phyloP scores from a whole-genome alignment of 37 sponge, comb jelly and placozoan species.

The Spongilla lacustris region DNA sequence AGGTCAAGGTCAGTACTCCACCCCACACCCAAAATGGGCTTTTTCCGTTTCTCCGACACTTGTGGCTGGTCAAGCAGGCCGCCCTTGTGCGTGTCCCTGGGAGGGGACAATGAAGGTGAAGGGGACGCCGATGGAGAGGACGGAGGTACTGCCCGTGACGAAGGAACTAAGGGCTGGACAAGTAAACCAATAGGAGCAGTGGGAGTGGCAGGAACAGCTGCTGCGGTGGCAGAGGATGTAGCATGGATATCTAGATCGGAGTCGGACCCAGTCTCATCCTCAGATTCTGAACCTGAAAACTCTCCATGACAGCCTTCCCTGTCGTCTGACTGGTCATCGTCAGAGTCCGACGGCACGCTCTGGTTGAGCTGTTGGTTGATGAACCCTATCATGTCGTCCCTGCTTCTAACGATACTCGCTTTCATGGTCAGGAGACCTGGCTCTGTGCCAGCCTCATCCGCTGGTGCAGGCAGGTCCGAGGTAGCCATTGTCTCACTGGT shows the following conservation, averaged over 20 bases:
- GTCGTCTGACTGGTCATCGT: not conserved
- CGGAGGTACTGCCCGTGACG: too few species aligned
- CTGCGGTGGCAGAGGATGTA: too few species aligned
- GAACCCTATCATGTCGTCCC: conserved; percentile 31
- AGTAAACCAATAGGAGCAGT: too few species aligned
- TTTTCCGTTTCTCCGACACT: too few species aligned
- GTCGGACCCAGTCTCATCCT: not conserved
- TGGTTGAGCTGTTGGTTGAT: conserved; percentile 9
- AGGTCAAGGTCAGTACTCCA: too few species aligned
- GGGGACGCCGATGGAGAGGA: too few species aligned
- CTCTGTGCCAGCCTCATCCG: not conserved
- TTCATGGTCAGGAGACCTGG: not conserved
- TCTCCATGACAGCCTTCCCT: conserved; percentile 8
- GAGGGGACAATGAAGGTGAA: too few species aligned
- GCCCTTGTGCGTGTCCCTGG: too few species aligned
- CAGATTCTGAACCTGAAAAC: not conserved
- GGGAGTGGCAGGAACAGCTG: too few species aligned
- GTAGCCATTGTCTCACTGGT: not conserved
- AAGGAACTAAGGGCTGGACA: too few species aligned
- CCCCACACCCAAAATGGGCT: too few species aligned
- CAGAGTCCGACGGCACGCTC: conserved; percentile 5
- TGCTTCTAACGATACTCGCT: not conserved
- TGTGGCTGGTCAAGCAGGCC: too few species aligned
- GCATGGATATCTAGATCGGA: not conserved
- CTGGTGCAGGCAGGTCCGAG: not conserved